Evolutionary conservation across 2,113 vertebrate species (phyloP).

Genomic region (Otis tarda): DNA sequence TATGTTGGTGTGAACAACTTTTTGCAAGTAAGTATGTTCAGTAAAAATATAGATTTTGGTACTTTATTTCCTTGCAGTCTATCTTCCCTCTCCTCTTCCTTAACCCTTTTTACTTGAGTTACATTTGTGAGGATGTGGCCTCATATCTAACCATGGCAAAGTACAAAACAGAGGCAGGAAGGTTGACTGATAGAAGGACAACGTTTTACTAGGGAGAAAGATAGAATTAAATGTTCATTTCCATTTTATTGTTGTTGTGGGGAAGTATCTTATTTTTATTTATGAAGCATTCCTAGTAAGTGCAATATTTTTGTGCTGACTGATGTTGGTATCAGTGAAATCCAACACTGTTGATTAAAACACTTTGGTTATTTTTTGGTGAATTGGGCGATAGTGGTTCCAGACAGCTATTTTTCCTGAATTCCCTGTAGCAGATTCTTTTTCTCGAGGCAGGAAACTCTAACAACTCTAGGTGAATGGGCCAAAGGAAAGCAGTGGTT

Average conservation of each 20-base stretch:
- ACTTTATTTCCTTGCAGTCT: background rate
- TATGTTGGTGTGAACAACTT: background rate
- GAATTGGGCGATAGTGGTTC: background rate
- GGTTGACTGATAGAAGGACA: background rate
- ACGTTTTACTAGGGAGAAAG: background rate
- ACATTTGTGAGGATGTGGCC: background rate
- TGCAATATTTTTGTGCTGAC: background rate
- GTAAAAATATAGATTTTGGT: background rate
- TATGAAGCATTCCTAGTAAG: background rate
- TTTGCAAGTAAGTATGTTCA: background rate
- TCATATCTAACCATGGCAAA: background rate
- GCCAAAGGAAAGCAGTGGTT: conserved; percentile 63
- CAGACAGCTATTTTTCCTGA: conserved; percentile 47
- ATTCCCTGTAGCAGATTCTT: conserved; percentile 55
- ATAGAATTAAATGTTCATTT: background rate
- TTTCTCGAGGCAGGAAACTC: conserved; percentile 60
- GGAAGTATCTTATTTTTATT: background rate
- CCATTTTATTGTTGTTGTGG: background rate
- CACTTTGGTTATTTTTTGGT: background rate
- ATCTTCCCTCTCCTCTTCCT: background rate
- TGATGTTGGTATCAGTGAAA: background rate
- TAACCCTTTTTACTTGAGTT: background rate
- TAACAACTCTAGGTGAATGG: conserved; percentile 51
- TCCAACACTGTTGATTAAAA: background rate
- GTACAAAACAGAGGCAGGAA: background rate